Conservation (phyloP, 2,888 invertebrate genomes). For the Dicyrtoma fusca region DNA sequence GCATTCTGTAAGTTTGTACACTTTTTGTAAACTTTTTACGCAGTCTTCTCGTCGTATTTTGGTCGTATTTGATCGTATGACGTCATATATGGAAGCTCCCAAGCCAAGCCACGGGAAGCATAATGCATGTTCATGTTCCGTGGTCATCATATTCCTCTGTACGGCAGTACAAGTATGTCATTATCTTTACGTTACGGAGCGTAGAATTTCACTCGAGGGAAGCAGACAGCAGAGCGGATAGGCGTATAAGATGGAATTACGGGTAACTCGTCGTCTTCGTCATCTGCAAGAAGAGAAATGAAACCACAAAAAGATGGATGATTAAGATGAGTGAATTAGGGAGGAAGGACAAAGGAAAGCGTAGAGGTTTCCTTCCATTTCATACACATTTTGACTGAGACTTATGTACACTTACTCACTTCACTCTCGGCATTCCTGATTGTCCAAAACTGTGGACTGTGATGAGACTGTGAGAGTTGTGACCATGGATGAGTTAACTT, state of each 20-base stretch:
- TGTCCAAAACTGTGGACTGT: conserved; percentile 19
- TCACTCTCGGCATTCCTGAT: conserved; percentile 9
- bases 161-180: background rate
- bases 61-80: no score
- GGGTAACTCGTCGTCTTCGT: conserved; percentile 6
- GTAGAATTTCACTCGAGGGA: background rate
- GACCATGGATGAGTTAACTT: conserved; percentile 24
- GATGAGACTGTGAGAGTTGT: background rate
- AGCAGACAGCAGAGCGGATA: background rate
- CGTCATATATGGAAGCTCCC: no score
- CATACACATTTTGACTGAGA: no score
- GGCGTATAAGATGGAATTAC: conserved; percentile 10
- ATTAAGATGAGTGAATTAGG: conserved; percentile 25
- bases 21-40: no score
- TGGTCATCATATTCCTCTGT: background rate
- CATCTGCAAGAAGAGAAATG: background rate
- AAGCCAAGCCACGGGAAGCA: no score
- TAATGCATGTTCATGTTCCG: background rate
- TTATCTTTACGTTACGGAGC: background rate
- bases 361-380: background rate
- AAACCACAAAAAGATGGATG: conserved; percentile 18
- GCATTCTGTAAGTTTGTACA: no score
- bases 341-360: conserved; percentile 13
- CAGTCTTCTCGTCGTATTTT: no score
- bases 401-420: no score